Percentiles rank a stretch among this genome's conserved stretches.
phyloP scores from a whole-genome alignment of 2,888 invertebrate species.

The Drosophila rellima region DNA sequence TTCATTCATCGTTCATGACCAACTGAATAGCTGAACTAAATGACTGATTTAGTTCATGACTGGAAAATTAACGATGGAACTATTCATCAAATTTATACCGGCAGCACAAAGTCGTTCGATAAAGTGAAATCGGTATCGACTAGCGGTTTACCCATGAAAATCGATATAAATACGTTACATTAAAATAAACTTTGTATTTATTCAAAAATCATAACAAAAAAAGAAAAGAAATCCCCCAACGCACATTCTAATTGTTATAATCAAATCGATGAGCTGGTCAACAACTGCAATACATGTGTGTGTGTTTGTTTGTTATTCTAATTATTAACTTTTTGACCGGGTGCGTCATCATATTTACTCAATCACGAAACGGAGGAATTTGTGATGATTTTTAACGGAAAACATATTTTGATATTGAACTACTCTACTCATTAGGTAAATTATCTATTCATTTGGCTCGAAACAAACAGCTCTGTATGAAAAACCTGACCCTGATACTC shows the following conservation, averaged over 20 bases:
- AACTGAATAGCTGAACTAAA: no score
- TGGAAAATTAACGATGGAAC: no score
- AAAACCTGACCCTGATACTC: constrained; percentile 39
- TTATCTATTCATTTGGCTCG: constrained; percentile 13
- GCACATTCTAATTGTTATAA: constrained; percentile 46
- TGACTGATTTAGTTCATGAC: no score
- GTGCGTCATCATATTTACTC: constrained; percentile 45
- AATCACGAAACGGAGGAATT: constrained; percentile 15
- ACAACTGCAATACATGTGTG: constrained; percentile 24
- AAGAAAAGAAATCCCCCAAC: constrained; percentile 42
- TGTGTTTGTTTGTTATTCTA: constrained; percentile 34
- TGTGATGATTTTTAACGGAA: constrained; percentile 3
- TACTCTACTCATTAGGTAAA: constrained; percentile 31
- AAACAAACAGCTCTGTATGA: constrained; percentile 38
- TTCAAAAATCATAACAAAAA: constrained; percentile 33
- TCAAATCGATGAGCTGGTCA: constrained; percentile 39
- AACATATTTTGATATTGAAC: constrained; percentile 30
- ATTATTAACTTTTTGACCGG: constrained; percentile 35
- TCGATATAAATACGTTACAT: constrained; percentile 31
- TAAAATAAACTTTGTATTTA: constrained; percentile 3
- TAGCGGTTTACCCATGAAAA: neutral
- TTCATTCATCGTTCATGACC: no score
- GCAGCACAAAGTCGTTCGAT: neutral
- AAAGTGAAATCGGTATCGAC: neutral
- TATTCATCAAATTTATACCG: no score